Conservation (phyloP, 2,888 invertebrate species). For the Tachina lurida region DNA sequence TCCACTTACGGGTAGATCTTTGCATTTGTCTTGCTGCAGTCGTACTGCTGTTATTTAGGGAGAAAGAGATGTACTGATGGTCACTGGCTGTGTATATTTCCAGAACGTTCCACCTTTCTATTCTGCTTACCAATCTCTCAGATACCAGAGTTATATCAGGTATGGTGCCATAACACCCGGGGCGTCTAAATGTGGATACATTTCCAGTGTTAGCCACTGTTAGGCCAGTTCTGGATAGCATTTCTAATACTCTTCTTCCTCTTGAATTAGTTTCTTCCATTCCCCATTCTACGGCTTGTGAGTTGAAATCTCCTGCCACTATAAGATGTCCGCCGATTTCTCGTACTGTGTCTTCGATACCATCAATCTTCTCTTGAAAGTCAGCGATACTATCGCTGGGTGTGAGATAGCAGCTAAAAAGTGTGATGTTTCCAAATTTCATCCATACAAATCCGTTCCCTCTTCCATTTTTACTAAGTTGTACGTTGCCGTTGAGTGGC, state of each 20-base stretch:
- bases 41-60: no score
- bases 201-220: not conserved
- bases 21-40: no score
- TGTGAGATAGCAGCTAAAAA: not conserved
- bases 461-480: not conserved
- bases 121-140: not conserved
- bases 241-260: no score
- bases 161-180: not conserved
- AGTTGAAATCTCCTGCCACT: no score
- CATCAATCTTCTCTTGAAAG: conserved; percentile 1
- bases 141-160: not conserved
- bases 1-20: no score
- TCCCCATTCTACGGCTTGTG: no score
- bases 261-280: no score
- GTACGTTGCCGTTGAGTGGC: not conserved
- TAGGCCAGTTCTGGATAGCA: not conserved
- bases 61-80: no score
- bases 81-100: no score
- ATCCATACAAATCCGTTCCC: conserved; percentile 23
- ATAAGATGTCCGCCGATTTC: no score
- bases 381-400: conserved; percentile 36
- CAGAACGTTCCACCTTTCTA: not conserved
- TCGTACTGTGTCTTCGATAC: no score
- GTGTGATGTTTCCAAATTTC: not conserved
- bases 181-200: not conserved